Evolutionary conservation across 2,113 vertebrate genomes (phyloP).

Genomic region (Saiga tatarica): DNA sequence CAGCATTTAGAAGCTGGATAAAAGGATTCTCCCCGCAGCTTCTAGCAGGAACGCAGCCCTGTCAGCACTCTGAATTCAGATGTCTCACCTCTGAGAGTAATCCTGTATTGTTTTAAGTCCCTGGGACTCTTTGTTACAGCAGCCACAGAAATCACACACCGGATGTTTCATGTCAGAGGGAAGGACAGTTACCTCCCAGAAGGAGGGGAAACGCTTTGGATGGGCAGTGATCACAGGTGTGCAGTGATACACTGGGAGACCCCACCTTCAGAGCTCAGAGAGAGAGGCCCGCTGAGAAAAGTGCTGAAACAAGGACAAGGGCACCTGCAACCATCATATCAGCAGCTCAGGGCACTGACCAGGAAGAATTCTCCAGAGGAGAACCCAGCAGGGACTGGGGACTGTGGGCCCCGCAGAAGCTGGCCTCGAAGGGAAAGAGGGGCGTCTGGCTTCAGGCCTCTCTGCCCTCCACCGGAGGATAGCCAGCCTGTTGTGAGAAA

Average conservation of each 20-base stretch:
- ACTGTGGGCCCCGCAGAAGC: too few relatives aligned
- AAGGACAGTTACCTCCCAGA: neutral
- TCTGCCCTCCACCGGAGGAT: neutral
- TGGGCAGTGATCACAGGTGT: fast-evolving
- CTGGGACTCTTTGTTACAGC: neutral
- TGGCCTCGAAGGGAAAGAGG: neutral
- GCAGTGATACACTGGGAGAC: neutral
- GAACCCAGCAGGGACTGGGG: neutral
- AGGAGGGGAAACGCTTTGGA: neutral
- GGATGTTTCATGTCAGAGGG: neutral
- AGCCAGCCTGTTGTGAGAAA: neutral
- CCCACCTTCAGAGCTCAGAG: neutral
- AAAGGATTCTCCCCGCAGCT: neutral
- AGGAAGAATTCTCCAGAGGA: neutral
- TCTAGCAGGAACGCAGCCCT: neutral
- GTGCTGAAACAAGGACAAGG: neutral
- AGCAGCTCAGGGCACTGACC: neutral
- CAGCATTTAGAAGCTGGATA: neutral
- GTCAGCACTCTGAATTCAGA: neutral
- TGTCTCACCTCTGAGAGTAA: neutral
- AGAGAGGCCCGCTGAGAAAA: neutral
- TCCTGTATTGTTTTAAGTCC: neutral
- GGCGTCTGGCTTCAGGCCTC: neutral
- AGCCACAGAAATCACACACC: neutral
- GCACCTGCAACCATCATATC: fast-evolving